Base-by-base conservation (phyloP, 2,797 vertebrate species). In the Bradypus variegatus region DNA sequence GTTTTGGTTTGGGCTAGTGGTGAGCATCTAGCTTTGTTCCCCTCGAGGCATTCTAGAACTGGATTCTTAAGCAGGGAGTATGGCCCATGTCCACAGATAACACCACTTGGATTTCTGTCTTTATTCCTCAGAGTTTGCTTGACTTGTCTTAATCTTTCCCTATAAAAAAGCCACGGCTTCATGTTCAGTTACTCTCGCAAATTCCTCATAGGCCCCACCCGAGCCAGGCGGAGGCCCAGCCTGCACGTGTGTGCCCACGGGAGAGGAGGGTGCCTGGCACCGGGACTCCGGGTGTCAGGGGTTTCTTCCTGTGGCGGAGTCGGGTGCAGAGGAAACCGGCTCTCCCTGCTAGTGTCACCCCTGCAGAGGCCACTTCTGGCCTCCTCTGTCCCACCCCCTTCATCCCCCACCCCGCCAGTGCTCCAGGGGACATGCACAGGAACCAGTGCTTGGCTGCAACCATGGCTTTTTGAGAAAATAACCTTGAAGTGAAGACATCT, bases 371-470 rank as follows among this genome's bases (percentile, higher is more conserved):
- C 53, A 16, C 18, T 55, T 55, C 53, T 16, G 53, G 53, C 53
- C 53, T 18, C 50, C 15, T 5, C 53, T 19, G 18, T 16, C 33
- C 33, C 19, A 25, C 73, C 23, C 2, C 38, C 45, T 36, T 45
- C 3, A 0, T 48, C 29, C 75, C 55, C 13, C 29, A 45, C 31
- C 1, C 62, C 12, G 60, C 92, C 55, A 0, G 27, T 64, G 41
- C 50, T 21, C 6, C 1, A n/a, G 53, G 45, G 72, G 29, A 8
- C 3, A 2, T n/a, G 64, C 45, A 27, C 10, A 0, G 31, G 55
- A 83, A 53, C n/a, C 25, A 27, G 64, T 76, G 36, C 60, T 76
- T 80, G 89, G 80, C 84, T 87, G 55, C 65, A 73, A 11, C 55
- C 62, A 6, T 25, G 45, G 78, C 38, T 53, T 85, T 85, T 55